Base-by-base conservation (phyloP, 37 sponge, comb jelly and placozoan species). In the Cliona cf. orientalis region DNA sequence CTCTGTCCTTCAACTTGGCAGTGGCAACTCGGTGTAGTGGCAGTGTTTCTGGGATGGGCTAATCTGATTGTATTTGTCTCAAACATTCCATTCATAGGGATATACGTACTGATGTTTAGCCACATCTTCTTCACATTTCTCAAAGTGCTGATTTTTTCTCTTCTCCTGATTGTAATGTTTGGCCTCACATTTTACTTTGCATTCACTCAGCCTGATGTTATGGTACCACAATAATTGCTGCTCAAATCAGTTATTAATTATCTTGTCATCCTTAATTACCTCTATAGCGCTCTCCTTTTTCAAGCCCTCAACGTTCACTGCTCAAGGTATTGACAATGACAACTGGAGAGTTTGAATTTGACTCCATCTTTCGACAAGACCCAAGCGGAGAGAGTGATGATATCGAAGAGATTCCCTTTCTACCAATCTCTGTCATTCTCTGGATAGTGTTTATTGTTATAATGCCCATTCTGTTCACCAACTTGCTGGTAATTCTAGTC, bases 271-370 rank as follows among this genome's bases (percentile, higher is more conserved):
- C 45, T 22, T 45, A 71, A 22, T 23, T 71, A 45, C 32, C 42
- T 59, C 69, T 59, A 88, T 32, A 37, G 83, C 57, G 81, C 2
- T 42, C 82, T 21, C 69, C 91, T 26, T 95, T 91, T 76, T 38
- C 81, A 1, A 82, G 76, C 66, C 89, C 93, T 29, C 80, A 79
- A 3, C 82, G 86, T 17, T 67, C 95, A 38, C 34, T 99, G 29
- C 35, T 92, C 66, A 96, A 94, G 70, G 94, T 95, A 21, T 76
- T 92, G 74, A 88, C 88, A 11, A 94, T 94, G 95, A 96, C 93
- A 19, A 96, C 86, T 11, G 97, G 97, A 17, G 99, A 99, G 65
- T 94, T 99, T 92, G 97, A 96, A 57, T 99, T 74, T 75, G 95
- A 94, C 67, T 61, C 74, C 14, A 86, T 86, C 7, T 96, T 99